Conservation (phyloP, 2,888 invertebrate species). For the Linyphia triangularis region DNA sequence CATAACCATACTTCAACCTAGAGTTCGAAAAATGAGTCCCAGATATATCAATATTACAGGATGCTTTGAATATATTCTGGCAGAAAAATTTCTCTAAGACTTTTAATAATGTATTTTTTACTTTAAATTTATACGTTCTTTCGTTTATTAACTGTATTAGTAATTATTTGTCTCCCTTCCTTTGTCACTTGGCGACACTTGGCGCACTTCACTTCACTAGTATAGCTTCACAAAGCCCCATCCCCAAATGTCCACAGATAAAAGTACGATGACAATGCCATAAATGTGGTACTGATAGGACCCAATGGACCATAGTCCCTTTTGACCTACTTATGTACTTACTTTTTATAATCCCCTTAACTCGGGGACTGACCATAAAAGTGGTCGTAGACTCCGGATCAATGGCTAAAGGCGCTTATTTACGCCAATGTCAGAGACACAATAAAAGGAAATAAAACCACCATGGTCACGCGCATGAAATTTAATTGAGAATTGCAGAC, state of each 20-base stretch:
- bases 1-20: too few relatives aligned
- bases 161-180: neutral
- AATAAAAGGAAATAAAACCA: slow-evolving; percentile 44
- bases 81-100: too few relatives aligned
- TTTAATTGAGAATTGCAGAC: slow-evolving; percentile 49
- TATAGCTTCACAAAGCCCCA: neutral
- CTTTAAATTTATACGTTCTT: too few relatives aligned
- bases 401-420: slow-evolving; percentile 36
- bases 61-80: too few relatives aligned
- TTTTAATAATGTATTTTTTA: too few relatives aligned
- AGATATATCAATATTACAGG: too few relatives aligned
- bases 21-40: too few relatives aligned
- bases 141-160: too few relatives aligned
- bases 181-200: slow-evolving; percentile 1
- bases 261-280: slow-evolving; percentile 53
- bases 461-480: slow-evolving; percentile 11
- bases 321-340: slow-evolving; percentile 49
- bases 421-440: slow-evolving; percentile 28
- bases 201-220: neutral
- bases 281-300: slow-evolving; percentile 52
- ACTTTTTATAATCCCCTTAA: slow-evolving; percentile 48
- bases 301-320: slow-evolving; percentile 46
- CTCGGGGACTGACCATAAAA: slow-evolving; percentile 21
- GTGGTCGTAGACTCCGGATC: slow-evolving; percentile 29
- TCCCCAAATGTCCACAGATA: slow-evolving; percentile 32